Conservation (phyloP, 2,797 vertebrate species). For the Pantherophis alleghaniensis region DNA sequence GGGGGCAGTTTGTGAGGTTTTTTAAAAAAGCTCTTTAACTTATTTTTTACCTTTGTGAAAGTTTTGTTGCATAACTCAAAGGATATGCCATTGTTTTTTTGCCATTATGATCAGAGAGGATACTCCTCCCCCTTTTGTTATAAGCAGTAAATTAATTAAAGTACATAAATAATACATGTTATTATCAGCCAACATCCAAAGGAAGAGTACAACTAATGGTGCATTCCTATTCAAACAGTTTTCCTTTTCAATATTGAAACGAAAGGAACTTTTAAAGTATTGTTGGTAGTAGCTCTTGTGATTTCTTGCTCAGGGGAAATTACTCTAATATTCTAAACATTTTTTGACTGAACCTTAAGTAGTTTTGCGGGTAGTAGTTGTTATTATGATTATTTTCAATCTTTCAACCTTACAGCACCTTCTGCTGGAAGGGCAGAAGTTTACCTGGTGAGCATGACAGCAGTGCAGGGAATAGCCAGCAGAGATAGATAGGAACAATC, state of each 20-base stretch:
- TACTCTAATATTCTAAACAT: not conserved
- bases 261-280: not conserved
- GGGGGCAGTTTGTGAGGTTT: not conserved
- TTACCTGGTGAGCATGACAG: not conserved
- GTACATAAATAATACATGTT: not conserved
- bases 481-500: not conserved
- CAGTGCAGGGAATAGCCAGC: not conserved
- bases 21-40: not conserved
- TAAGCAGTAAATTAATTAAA: not conserved
- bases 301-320: not conserved
- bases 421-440: not conserved
- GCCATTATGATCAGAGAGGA: not conserved
- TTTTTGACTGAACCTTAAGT: not conserved
- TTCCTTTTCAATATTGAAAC: not conserved
- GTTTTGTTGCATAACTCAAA: not conserved
- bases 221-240: not conserved
- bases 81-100: not conserved
- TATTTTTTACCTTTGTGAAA: not conserved
- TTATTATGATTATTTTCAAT: not conserved
- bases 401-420: not conserved
- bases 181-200: not conserved
- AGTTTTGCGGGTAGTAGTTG: not conserved
- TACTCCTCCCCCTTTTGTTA: not conserved
- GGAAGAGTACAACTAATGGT: not conserved
- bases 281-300: not conserved